Conservation (phyloP, 2,888 invertebrate genomes). For the Pseudanteris insignis region DNA sequence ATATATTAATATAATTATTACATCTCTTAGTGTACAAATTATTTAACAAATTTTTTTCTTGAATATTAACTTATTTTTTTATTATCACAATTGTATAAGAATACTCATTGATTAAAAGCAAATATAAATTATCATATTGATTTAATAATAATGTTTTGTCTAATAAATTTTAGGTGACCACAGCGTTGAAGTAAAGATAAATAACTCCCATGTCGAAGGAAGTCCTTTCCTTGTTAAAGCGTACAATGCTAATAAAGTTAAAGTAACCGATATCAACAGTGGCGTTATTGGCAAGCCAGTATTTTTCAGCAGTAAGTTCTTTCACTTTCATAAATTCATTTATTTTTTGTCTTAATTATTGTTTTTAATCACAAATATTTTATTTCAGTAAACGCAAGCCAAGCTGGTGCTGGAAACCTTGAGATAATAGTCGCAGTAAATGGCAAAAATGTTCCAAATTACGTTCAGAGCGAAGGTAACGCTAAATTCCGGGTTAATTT, state of each 20-base stretch:
- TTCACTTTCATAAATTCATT: background rate
- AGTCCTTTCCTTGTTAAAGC: constrained; percentile 96
- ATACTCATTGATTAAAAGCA: no score
- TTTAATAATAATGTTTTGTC: no score
- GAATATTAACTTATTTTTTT: no score
- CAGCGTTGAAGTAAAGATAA: constrained; percentile 81
- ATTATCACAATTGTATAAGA: no score
- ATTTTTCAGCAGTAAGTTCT: constrained; percentile 85
- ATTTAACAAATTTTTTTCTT: no score
- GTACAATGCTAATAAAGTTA: constrained; percentile 94
- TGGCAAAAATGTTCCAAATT: constrained; percentile 97
- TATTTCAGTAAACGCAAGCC: constrained; percentile 90
- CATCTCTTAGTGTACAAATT: no score
- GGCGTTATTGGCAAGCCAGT: constrained; percentile 92
- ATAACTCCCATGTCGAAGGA: constrained; percentile 87
- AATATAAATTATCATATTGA: no score
- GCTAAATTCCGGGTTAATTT: constrained; percentile 95
- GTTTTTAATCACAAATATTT: no score
- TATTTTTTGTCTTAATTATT: background rate
- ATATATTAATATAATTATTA: no score
- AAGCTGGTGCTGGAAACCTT: constrained; percentile 94
- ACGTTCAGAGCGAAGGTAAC: constrained; percentile 96
- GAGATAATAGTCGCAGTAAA: constrained; percentile 98
- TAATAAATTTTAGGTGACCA: constrained; percentile 74
- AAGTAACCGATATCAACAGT: constrained; percentile 90